Evolutionary conservation across 64 coral and sea anemone species (phyloP), one percentile per base, ranked within the genome.

Genomic region (Astreopora myriophthalma): DNA sequence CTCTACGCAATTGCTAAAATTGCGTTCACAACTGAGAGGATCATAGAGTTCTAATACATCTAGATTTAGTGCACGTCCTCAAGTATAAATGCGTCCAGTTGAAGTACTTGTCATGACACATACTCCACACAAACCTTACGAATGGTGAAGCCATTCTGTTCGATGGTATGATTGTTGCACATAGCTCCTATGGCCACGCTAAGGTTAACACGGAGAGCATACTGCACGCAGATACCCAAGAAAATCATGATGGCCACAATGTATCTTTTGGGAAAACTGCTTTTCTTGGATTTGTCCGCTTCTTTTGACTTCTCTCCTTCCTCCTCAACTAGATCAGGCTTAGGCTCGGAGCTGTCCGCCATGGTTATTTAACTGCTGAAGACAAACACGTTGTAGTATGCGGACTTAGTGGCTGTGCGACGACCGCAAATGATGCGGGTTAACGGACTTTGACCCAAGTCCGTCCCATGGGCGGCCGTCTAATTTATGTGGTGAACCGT

Each of bases 131-230:
- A 25, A 55, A 99, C 97, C 94, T 99, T 99, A n/a, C 75, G 74
- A 64, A 99, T 93, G 11, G 97, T 99, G 52, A 99, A 99, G 8
- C 97, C 97, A 91, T 99, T 99, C 40, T 99, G 85, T 36, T 92
- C 79, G 1, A 99, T 30, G 0, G 97, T 95, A 13, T 93, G 90
- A 32, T 95, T 95, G 61, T 99, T 99, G 71, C 97, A 99, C 97
- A 99, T 99, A 9, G 97, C 97, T 64, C 88, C 91, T 30, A 95
- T 99, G 17, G 97, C 97, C 17, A 99, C 93, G 57, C 91, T 99
- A 3, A 99, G 87, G 30, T 99, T 99, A 11, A 99, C 97, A 33
- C 97, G 92, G 0, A 99, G 69, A 0, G 97, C 97, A 61, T 99
- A 99, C 69, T 99, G 97, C 39, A 95, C 94, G 58, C 90, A 95